Conservation (phyloP, 2,888 invertebrate genomes). For the Lasioglossum villosulum region DNA sequence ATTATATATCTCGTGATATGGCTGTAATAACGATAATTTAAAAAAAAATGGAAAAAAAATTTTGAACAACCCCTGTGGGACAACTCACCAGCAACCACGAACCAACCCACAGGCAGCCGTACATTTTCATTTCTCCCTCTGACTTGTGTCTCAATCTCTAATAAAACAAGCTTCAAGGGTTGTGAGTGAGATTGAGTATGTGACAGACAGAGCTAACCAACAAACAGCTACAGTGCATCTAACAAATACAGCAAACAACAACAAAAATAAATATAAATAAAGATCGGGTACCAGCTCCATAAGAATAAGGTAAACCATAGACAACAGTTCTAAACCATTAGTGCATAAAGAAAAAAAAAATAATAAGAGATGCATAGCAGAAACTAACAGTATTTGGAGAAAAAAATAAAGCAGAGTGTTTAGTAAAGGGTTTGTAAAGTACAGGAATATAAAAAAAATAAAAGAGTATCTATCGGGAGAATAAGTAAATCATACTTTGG, state of each 20-base stretch:
- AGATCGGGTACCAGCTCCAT: constrained; percentile 78
- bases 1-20: constrained; percentile 27
- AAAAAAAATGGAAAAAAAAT: constrained; percentile 75
- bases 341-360: constrained; percentile 63
- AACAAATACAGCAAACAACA: constrained; percentile 85
- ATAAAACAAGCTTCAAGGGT: constrained; percentile 83
- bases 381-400: constrained; percentile 61
- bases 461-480: constrained; percentile 28
- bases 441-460: constrained; percentile 32
- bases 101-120: constrained; percentile 84
- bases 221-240: constrained; percentile 85
- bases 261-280: constrained; percentile 84
- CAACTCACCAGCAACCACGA: constrained; percentile 84
- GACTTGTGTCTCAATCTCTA: constrained; percentile 83
- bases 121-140: constrained; percentile 81
- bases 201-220: constrained; percentile 84
- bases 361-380: constrained; percentile 70
- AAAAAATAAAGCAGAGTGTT: constrained; percentile 68
- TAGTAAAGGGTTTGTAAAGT: constrained; percentile 60
- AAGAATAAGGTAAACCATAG: constrained; percentile 74
- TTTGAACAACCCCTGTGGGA: constrained; percentile 83
- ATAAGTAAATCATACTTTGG: constrained; percentile 21
- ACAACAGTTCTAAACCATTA: constrained; percentile 71
- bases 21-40: constrained; percentile 44
- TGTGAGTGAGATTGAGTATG: constrained; percentile 83